phyloP scores from a whole-genome alignment of 2,113 vertebrate genomes.

The Sinocyclocheilus anshuiensis region DNA sequence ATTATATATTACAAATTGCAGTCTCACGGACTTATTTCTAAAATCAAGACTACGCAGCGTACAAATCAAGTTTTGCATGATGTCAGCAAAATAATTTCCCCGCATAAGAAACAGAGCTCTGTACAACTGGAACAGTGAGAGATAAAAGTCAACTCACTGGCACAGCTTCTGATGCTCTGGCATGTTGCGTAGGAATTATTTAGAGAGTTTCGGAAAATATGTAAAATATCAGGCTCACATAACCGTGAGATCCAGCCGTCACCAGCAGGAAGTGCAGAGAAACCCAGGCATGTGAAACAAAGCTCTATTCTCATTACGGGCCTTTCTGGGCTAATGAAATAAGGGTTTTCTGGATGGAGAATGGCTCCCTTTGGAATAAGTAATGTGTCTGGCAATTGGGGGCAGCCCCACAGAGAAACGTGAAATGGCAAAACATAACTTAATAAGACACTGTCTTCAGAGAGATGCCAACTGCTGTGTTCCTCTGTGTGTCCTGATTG shows the following conservation, averaged over 20 bases:
- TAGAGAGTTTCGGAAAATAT: slow-evolving; percentile 26
- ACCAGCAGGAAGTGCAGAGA: slow-evolving; percentile 30
- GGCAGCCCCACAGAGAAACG: slow-evolving; percentile 56
- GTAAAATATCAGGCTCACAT: slow-evolving; percentile 16
- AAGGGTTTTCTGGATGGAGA: slow-evolving; percentile 54
- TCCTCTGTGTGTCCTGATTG: slow-evolving; percentile 29
- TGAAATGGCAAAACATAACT: slow-evolving; percentile 49
- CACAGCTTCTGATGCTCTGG: slow-evolving; percentile 6
- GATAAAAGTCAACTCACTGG: slow-evolving; percentile 17
- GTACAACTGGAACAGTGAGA: neutral
- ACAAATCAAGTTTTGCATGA: slow-evolving; percentile 10
- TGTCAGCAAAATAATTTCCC: slow-evolving; percentile 17
- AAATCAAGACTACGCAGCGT: neutral
- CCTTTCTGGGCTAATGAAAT: slow-evolving; percentile 59
- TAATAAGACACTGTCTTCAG: slow-evolving; percentile 56
- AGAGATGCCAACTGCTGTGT: slow-evolving; percentile 54
- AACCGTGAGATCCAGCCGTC: neutral
- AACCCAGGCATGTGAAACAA: slow-evolving; percentile 49
- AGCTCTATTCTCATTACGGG: slow-evolving; percentile 52
- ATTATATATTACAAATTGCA: neutral
- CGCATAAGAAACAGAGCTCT: neutral
- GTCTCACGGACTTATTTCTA: neutral
- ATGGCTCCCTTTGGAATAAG: slow-evolving; percentile 49
- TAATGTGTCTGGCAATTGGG: slow-evolving; percentile 57
- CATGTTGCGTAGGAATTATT: slow-evolving; percentile 32